phyloP scores from a whole-genome alignment of 2,113 vertebrate genomes.

The Sprattus sprattus region DNA sequence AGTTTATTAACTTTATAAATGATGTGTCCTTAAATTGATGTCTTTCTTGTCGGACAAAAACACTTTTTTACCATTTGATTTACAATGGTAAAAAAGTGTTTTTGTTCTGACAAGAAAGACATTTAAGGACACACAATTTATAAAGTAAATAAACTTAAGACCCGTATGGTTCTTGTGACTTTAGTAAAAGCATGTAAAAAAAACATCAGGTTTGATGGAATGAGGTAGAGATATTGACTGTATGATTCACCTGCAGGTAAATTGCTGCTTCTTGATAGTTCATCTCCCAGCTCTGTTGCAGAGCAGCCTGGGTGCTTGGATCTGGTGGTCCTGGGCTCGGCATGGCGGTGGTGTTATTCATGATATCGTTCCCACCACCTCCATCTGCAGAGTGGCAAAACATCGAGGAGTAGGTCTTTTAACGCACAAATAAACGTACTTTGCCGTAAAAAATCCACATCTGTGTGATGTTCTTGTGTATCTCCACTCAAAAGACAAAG shows the following conservation, averaged over 20 bases:
- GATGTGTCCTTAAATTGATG: too few relatives aligned
- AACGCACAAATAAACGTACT: neutral
- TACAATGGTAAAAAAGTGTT: neutral
- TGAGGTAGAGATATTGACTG: neutral
- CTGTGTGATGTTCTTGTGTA: neutral
- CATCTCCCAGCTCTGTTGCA: constrained; percentile 89
- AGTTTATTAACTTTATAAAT: too few relatives aligned
- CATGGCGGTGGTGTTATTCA: constrained; percentile 62
- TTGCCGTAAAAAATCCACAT: neutral
- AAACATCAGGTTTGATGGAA: neutral
- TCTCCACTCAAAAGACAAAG: neutral
- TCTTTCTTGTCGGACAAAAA: too few relatives aligned
- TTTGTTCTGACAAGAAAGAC: neutral
- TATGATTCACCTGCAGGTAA: constrained; percentile 86
- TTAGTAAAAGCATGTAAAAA: neutral
- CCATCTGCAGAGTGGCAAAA: constrained; percentile 61
- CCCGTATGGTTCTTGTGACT: neutral
- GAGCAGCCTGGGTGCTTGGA: constrained; percentile 66
- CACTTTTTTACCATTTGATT: too few relatives aligned
- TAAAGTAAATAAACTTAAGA: too few relatives aligned
- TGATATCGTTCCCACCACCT: constrained; percentile 70
- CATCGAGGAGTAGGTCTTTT: neutral
- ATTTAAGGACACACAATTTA: neutral
- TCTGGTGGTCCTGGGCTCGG: constrained; percentile 73
- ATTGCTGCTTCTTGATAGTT: constrained; percentile 97